Evolutionary conservation across 2,888 invertebrate genomes (phyloP), one percentile per base, ranked within the genome.

Genomic region (Eucriotettix oculatus): DNA sequence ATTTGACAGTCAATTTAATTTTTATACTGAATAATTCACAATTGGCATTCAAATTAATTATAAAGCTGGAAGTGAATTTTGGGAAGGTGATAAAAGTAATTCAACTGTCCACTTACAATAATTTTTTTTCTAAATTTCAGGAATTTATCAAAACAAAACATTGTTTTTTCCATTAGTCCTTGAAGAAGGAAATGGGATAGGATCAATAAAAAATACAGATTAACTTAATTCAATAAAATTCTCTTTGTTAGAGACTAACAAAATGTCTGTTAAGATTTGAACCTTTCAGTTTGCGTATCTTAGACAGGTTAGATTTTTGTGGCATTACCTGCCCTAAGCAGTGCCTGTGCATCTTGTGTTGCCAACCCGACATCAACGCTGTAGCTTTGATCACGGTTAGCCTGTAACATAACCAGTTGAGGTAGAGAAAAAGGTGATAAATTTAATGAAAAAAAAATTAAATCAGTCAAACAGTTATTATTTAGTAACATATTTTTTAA

Each of bases 351-450:
- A 75, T 95, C 94, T 67, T 83, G 79, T 63, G 85, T 78, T 17
- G 95, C 95, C 64, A 75, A 77, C 10, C 77, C 78, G 52, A 78
- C 80, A 73, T 95, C 86, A 9, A 84, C 79, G 14, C 83, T 78
- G 70, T 84, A 83, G 66, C 84, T 84, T 74, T 96, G 96, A 71
- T 90, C 84, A 67, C 93, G 78, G 69, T 85, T 85, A 54, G 86
- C 88, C 79, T 83, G 70, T 60, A 73, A 72, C 62, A 42, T 54
- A 54, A 29, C 29, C 29, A 29, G 7, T 29, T 5, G 16, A 16
- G 52, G 9, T 60, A 41, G 10, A 58, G 16, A 41, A 10, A 48
- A 59, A 52, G n/a, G n/a, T 55, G n/a, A 52, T 58, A 59, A 59
- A 29, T 29, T 29, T 29, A 29, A 29, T 29, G 2, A 57, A 16